Evolutionary conservation across 2,888 invertebrate species (phyloP).

Genomic region (Hydroisotoma schaefferi): DNA sequence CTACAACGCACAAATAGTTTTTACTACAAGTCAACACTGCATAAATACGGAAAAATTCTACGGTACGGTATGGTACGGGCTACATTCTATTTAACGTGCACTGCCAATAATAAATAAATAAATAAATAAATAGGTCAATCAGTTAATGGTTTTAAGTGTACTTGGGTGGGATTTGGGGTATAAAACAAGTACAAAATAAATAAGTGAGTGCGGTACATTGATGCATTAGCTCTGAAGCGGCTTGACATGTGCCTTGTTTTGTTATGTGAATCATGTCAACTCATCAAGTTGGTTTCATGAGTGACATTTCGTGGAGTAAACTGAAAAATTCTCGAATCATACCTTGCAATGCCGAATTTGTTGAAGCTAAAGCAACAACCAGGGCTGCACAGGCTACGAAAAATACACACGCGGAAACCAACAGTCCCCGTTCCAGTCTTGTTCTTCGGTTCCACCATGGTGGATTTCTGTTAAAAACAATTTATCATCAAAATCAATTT

Average conservation of each 20-base stretch:
- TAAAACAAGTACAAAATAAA: slow-evolving; percentile 1
- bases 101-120: slow-evolving; percentile 7
- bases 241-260: slow-evolving; percentile 8
- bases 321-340: neutral
- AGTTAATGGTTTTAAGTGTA: slow-evolving; percentile 9
- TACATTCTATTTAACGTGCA: too few species aligned
- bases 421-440: slow-evolving; percentile 67
- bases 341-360: slow-evolving; percentile 33
- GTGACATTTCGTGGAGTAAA: neutral
- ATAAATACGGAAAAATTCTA: too few species aligned
- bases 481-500: too few species aligned
- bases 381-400: slow-evolving; percentile 62
- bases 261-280: slow-evolving; percentile 6
- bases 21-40: too few species aligned
- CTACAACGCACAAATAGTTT: too few species aligned
- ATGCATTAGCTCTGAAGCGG: slow-evolving; percentile 4
- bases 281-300: neutral
- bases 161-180: too few species aligned
- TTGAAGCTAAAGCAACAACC: slow-evolving; percentile 61
- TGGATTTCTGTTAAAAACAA: slow-evolving; percentile 66
- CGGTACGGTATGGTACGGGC: too few species aligned
- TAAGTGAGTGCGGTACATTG: slow-evolving; percentile 1
- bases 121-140: slow-evolving; percentile 14
- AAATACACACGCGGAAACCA: slow-evolving; percentile 60
- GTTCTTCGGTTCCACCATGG: slow-evolving; percentile 78